Base-by-base conservation (phyloP, 2,888 invertebrate species). In the Diloba caeruleocephala region DNA sequence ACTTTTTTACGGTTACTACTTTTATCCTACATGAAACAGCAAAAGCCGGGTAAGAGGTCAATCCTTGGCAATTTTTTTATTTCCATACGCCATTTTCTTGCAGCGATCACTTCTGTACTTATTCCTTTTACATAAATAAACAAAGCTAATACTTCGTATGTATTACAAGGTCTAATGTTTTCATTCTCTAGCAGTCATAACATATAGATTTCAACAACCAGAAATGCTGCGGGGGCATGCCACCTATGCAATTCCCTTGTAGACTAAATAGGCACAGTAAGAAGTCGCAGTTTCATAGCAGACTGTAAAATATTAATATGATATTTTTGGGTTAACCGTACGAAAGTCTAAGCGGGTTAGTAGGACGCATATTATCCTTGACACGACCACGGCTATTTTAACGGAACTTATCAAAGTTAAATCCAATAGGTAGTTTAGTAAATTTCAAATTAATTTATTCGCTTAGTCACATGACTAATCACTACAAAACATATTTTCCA, bases 341-440 rank as follows among this genome's bases (percentile, higher is more conserved):
- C 39, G 60, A 63, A 80, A 32, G 33, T 50, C 1, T 38, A 71
- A 74, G 44, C 56, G 41, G 68, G 85, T 86, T 73, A 87, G 75
- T 86, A 46, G 87, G 74, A 68, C 85, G 70, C 67, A 49, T 66
- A 57, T 61, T 81, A 73, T 67, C 89, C 89, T 87, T 89, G 89
- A 88, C 89, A 83, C 71, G 53, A 71, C 69, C 57, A 39, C 49
- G 52, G 64, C 56, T 67, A 55, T 70, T 68, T 61, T 55, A 74
- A 71, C 8, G 69, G 58, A 70, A 59, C 52, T 78, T 64, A 68
- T 59, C 50, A 34, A 49, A 41, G 33, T 55, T 25, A 9, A 49
- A 58, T 54, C 69, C 45, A 68, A 63, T 73, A 63, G 65, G 58
- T 56, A 39, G 61, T 7, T 19, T 19, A 5, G 5, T 19, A 19